phyloP scores from a whole-genome alignment of 2,888 invertebrate genomes.

The Drosophila parthenogenetica region DNA sequence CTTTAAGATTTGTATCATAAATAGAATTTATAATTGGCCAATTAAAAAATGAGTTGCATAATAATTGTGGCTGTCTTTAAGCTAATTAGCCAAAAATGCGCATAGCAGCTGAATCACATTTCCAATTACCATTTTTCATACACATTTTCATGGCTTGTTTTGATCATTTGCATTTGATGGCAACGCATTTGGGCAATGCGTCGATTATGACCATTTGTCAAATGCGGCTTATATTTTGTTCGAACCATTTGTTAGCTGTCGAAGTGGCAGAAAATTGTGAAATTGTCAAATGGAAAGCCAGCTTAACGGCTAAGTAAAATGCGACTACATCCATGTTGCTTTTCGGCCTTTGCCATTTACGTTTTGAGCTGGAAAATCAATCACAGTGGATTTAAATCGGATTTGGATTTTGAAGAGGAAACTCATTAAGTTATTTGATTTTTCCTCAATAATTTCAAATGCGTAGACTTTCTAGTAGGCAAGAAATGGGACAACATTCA shows the following conservation, averaged over 20 bases:
- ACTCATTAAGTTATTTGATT: slow-evolving; percentile 9
- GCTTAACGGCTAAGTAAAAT: slow-evolving; percentile 10
- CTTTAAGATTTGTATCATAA: slow-evolving; percentile 17
- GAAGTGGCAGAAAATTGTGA: slow-evolving; percentile 44
- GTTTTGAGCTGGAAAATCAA: slow-evolving; percentile 55
- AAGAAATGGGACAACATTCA: slow-evolving; percentile 7
- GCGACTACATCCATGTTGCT: slow-evolving; percentile 8
- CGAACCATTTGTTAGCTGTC: slow-evolving; percentile 28
- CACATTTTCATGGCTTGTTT: slow-evolving; percentile 17
- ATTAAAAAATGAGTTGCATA: slow-evolving; percentile 34
- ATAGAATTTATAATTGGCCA: slow-evolving; percentile 36
- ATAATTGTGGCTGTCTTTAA: slow-evolving; percentile 13
- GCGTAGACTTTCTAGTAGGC: slow-evolving; percentile 15
- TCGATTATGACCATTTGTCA: slow-evolving; percentile 46
- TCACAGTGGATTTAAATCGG: slow-evolving; percentile 72
- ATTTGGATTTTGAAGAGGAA: slow-evolving; percentile 55
- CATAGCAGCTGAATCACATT: slow-evolving; percentile 13
- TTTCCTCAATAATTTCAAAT: slow-evolving; percentile 42
- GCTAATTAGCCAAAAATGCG: slow-evolving; percentile 45
- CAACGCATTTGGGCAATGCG: slow-evolving; percentile 25
- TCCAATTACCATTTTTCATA: slow-evolving; percentile 11
- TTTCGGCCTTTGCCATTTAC: slow-evolving; percentile 49
- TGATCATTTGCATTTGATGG: slow-evolving; percentile 38
- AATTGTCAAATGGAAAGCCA: slow-evolving; percentile 37
- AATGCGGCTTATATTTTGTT: slow-evolving; percentile 22